A percentile compares a stretch with the other conserved stretches of the same genome.
Conservation (phyloP, 2,113 vertebrate species). For the Alectura lathami region DNA sequence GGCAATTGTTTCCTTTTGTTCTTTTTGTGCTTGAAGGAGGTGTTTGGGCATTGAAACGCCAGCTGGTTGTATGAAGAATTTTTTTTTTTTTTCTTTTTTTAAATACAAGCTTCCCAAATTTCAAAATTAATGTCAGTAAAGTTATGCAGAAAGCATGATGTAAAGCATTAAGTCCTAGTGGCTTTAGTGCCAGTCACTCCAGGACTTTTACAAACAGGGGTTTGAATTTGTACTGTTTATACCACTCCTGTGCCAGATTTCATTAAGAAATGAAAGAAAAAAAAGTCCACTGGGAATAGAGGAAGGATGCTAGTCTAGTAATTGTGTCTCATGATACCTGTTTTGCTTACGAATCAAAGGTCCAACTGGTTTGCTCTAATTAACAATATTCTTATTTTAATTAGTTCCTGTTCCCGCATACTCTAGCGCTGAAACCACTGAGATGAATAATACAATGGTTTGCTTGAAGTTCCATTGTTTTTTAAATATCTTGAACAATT, state of each 20-base stretch:
- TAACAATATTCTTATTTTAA: conserved; percentile 53
- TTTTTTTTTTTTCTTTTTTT: no score
- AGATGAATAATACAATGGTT: background rate
- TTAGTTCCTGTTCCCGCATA: conserved; percentile 26
- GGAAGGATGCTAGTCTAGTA: background rate
- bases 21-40: background rate
- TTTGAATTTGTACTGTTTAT: background rate
- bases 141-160: background rate
- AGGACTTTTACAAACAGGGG: background rate
- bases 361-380: conserved; percentile 59
- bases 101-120: background rate
- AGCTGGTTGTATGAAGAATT: background rate
- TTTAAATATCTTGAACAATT: background rate
- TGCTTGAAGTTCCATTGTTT: background rate
- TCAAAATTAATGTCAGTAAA: background rate
- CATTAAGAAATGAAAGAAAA: background rate
- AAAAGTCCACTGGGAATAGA: background rate
- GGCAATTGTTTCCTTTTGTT: background rate
- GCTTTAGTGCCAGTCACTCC: background rate
- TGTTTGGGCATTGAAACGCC: background rate
- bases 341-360: conserved; percentile 52
- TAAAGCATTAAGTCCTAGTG: background rate
- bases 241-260: background rate
- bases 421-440: background rate
- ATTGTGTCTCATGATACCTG: background rate